phyloP scores from a whole-genome alignment of 2,888 invertebrate species.

The Automeris io region DNA sequence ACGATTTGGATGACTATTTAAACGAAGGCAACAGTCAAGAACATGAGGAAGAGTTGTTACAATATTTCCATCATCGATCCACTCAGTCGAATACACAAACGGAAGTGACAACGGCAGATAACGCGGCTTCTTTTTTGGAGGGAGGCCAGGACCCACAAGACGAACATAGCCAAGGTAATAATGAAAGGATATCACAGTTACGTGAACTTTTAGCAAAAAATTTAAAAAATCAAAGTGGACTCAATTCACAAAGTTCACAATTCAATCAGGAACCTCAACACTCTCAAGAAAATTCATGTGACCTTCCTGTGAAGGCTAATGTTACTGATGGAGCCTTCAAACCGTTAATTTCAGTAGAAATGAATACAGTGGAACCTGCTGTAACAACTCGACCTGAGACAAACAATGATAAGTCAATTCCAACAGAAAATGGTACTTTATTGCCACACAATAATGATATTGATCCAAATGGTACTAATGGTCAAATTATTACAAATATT shows the following conservation, averaged over 20 bases:
- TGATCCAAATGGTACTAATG: too few relatives aligned
- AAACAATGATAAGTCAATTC: constrained; percentile 32
- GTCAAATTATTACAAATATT: constrained; percentile 30
- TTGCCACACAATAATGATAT: constrained; percentile 34
- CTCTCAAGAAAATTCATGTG: constrained; percentile 34
- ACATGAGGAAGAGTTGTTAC: constrained; percentile 89
- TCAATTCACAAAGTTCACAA: constrained; percentile 36
- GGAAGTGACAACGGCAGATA: constrained; percentile 18
- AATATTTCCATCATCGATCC: constrained; percentile 83
- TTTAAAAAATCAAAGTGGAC: constrained; percentile 69
- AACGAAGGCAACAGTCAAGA: constrained; percentile 86
- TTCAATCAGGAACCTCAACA: constrained; percentile 33
- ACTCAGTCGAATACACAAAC: constrained; percentile 38
- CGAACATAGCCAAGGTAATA: constrained; percentile 72
- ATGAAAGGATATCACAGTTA: constrained; percentile 84
- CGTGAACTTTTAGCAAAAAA: constrained; percentile 83
- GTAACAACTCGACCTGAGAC: constrained; percentile 29
- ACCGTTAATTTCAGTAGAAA: constrained; percentile 32
- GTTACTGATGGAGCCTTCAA: constrained; percentile 54
- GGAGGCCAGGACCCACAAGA: constrained; percentile 62
- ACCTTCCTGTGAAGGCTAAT: constrained; percentile 33
- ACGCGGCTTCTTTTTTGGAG: constrained; percentile 56
- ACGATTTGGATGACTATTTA: constrained; percentile 88
- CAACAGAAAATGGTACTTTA: constrained; percentile 45
- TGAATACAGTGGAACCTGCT: constrained; percentile 35